Conservation (phyloP, 2,113 vertebrate genomes). For the Beaufortia kweichowensis region DNA sequence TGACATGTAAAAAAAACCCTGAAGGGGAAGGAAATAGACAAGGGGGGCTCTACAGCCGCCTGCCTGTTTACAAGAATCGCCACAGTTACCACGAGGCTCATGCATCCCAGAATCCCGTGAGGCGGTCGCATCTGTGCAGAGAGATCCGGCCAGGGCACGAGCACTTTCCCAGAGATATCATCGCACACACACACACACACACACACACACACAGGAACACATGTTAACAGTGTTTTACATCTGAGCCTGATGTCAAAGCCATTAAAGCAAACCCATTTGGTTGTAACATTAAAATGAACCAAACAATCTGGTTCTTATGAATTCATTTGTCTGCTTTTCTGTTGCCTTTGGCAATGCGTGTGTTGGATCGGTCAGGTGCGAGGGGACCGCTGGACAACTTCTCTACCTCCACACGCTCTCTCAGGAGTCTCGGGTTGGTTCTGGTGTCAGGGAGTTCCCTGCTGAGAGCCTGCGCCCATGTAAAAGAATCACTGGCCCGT, state of each 20-base stretch:
- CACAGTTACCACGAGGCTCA: slow-evolving; percentile 51
- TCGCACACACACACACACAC: slow-evolving; percentile 51
- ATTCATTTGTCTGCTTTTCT: background rate
- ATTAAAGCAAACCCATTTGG: slow-evolving; percentile 2
- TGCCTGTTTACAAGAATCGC: slow-evolving; percentile 65
- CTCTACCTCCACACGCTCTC: slow-evolving; percentile 8
- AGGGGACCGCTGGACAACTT: background rate
- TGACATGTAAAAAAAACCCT: background rate
- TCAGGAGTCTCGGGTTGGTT: slow-evolving; percentile 8
- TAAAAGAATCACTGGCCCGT: slow-evolving; percentile 49
- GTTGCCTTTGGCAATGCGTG: slow-evolving; percentile 2
- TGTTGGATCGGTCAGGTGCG: slow-evolving; percentile 10
- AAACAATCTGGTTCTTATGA: background rate
- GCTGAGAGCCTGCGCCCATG: slow-evolving; percentile 24
- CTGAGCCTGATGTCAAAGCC: slow-evolving; percentile 2
- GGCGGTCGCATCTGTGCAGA: slow-evolving; percentile 66
- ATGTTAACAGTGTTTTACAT: slow-evolving; percentile 32
- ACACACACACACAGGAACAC: slow-evolving; percentile 7
- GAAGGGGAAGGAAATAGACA: slow-evolving; percentile 53
- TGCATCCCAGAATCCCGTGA: slow-evolving; percentile 59
- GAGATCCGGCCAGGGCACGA: slow-evolving; percentile 59
- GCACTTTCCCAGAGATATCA: slow-evolving; percentile 73
- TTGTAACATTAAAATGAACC: background rate
- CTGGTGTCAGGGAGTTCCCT: slow-evolving; percentile 50
- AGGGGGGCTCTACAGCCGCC: slow-evolving; percentile 50